Evolutionary conservation across 2,888 invertebrate genomes (phyloP), one percentile per base, ranked within the genome.

Genomic region (Phanerotoma sp.): DNA sequence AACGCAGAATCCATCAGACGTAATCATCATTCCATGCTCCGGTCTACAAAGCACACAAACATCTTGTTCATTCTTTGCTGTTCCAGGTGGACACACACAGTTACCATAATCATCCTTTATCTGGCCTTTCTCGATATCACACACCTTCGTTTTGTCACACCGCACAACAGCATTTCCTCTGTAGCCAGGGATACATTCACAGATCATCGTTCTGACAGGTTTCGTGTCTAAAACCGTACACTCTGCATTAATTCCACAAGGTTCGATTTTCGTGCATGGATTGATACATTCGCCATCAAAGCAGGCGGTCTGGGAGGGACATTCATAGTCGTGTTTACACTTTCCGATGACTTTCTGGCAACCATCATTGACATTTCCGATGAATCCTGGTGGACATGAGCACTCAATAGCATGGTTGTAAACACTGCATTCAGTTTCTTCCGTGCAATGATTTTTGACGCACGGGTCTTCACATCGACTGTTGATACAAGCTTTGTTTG

Each of bases 201-300:
- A 95, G 58, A 91, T 85, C 89, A 94, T 90, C 7, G 93, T 93
- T 71, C 90, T 83, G 0, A 94, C 88, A 9, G 93, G 92, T 46
- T 86, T 79, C 0, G 93, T 92, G 70, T 93, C 89, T 28, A 90
- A 78, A 3, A 91, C 87, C 58, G 84, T 86, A 71, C 93, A 93
- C 55, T 85, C 81, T 0, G 92, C 87, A 70, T 92, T 91, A 2
- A 83, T 82, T 6, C 91, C 92, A 70, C 94, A 95, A 0, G 93
- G 93, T 64, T 85, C 82, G 3, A 88, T 87, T 45, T 84, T 84
- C 40, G 81, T 80, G 72, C 95, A 95, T 10, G 94, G 93, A 75
- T 94, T 89, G 5, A 89, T 84, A 71, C 95, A 95, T 68, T 87
- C 85, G 10, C 85, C 84, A 54, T 87, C 85, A 64, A 95, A 85